Base-by-base conservation (phyloP, 92 coral and sea anemone genomes). In the Pocillopora meandrina region DNA sequence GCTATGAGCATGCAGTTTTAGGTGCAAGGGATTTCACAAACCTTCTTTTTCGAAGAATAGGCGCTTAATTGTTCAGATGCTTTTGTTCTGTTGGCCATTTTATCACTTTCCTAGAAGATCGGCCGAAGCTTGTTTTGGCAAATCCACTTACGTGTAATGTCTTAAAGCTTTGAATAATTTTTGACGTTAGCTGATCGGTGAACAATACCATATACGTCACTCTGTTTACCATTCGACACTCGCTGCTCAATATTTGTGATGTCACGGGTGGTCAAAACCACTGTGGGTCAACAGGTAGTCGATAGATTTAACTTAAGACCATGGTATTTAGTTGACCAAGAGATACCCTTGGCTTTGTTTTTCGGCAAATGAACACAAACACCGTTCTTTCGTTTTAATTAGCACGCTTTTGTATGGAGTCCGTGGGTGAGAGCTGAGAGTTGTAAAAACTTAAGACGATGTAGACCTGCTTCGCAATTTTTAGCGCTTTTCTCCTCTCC, bases 41-140 rank as follows among this genome's bases (percentile, higher is more conserved):
- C 99, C 93, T 82, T 66, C 75, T 94, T 90, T 26, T 75, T 79
- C 18, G 65, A 78, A 12, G 98, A 93, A 83, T 59, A 96, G 31
- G 91, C 86, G 56, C 80, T 73, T 36, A 96, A 87, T 75, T 96
- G 99, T 49, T 96, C 99, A 52, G 75, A 82, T 79, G 95, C 98
- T 86, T 92, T 90, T 31, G 89, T 87, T 74, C 94, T 82, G 79
- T 82, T 82, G 8, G 97, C 91, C 94, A 93, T 93, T 71, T 70
- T 86, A 7, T 36, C 61, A 36, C 57, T 65, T 5, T 0, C 19
- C 19, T 12, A 5, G 31, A 9, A 20, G 19, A 74, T 12, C 61
- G 56, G 47, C 65, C 67, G 61, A 76, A 76, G 14, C 56, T 35
- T 26, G 33, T 56, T 57, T 64, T 15, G 12, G 18, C 47, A 68